These are phyloP conservation scores for Ceyx margarethae DNA, from an alignment of 2,113 vertebrate genomes.

Conservation along the genomic window DNA sequence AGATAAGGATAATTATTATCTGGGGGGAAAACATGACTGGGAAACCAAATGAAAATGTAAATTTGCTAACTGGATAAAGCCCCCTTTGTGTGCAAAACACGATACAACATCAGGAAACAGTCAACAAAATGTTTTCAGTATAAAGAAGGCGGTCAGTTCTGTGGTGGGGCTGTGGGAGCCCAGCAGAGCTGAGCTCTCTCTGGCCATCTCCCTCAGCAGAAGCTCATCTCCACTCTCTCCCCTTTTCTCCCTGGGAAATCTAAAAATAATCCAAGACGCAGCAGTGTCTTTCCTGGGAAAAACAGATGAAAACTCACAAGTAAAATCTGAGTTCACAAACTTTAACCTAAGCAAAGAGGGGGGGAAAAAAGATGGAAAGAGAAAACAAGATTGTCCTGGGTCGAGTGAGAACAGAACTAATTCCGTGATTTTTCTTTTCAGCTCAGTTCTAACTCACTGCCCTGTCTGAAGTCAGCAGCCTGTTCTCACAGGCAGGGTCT, in stretches of 20 bases:
- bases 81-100: neutral
- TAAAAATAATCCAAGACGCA: constrained; percentile 7
- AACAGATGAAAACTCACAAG: constrained; percentile 6
- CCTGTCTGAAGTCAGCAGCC: too few species aligned
- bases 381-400: neutral
- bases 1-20: constrained; percentile 1
- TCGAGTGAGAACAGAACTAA: too few species aligned
- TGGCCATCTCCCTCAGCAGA: neutral
- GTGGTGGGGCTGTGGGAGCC: fast-evolving
- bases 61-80: neutral
- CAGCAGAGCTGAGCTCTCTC: neutral
- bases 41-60: neutral
- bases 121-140: neutral
- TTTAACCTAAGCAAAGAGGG: neutral
- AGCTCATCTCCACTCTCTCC: neutral
- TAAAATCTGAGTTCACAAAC: neutral
- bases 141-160: neutral
- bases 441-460: too few species aligned
- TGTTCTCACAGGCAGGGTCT: too few species aligned
- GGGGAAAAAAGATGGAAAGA: fast-evolving
- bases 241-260: neutral
- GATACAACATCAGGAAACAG: neutral
- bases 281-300: constrained; percentile 6
- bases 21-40: neutral
- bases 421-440: too few species aligned